Evolutionary conservation across 1,140 invertebrate species (phyloP).

Genomic region (Nomia melanderi): DNA sequence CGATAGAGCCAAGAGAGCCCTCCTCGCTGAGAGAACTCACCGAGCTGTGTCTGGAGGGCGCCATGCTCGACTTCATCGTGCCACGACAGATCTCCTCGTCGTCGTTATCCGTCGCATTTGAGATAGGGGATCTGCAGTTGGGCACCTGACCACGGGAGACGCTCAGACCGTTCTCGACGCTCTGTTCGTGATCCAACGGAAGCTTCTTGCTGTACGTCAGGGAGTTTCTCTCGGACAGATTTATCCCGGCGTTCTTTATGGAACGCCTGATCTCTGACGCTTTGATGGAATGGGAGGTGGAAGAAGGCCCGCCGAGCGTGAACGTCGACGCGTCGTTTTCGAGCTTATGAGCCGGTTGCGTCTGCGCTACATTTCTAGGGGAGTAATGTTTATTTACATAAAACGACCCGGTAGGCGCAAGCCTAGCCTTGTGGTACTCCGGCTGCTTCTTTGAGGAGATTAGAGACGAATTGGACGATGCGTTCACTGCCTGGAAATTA

Average conservation of each 20-base stretch:
- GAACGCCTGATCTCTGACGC: slow-evolving; percentile 6
- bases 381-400: slow-evolving; percentile 22
- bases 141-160: slow-evolving; percentile 2
- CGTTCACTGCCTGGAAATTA: slow-evolving; percentile 24
- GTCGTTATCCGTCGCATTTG: slow-evolving; percentile 24
- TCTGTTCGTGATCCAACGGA: slow-evolving; percentile 17
- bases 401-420: neutral
- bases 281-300: slow-evolving; percentile 5
- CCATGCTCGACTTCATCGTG: slow-evolving; percentile 17
- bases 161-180: slow-evolving; percentile 1
- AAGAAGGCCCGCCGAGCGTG: slow-evolving; percentile 2
- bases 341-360: slow-evolving; percentile 10
- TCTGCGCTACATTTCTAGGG: neutral
- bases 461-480: slow-evolving; percentile 20
- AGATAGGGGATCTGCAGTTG: slow-evolving; percentile 36
- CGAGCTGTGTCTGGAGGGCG: slow-evolving; percentile 40
- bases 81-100: slow-evolving; percentile 28
- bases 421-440: slow-evolving; percentile 2
- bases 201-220: neutral
- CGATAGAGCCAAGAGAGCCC: slow-evolving; percentile 35
- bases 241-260: slow-evolving; percentile 25
- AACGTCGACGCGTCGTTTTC: neutral
- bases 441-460: neutral
- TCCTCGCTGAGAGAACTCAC: slow-evolving; percentile 42
- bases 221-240: slow-evolving; percentile 16